phyloP scores from a whole-genome alignment of 2,888 invertebrate species.

The Campaea margaritaria region DNA sequence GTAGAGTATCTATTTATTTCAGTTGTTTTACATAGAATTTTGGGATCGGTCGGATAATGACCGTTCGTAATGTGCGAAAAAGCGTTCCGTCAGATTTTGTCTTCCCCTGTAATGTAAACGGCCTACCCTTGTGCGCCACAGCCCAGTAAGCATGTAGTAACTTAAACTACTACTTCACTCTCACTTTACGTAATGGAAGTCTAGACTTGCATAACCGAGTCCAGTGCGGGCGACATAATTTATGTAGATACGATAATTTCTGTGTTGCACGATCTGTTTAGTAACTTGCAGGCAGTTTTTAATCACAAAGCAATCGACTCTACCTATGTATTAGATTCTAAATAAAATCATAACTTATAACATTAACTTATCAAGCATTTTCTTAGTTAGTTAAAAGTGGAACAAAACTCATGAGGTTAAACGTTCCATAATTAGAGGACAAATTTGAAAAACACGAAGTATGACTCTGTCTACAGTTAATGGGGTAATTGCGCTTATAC shows the following conservation, averaged over 20 bases:
- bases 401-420: constrained; percentile 1
- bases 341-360: background rate
- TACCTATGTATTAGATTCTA: background rate
- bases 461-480: constrained; percentile 14
- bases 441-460: constrained; percentile 18
- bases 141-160: constrained; percentile 16
- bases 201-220: constrained; percentile 52
- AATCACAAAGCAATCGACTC: constrained; percentile 1
- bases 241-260: constrained; percentile 23
- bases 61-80: too few relatives aligned
- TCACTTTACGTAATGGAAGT: constrained; percentile 57
- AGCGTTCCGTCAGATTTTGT: too few relatives aligned
- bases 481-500: constrained; percentile 18
- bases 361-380: too few relatives aligned
- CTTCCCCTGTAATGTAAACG: background rate
- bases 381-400: background rate
- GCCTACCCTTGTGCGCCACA: constrained; percentile 25
- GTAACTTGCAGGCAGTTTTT: constrained; percentile 12
- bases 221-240: constrained; percentile 39
- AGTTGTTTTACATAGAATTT: too few relatives aligned
- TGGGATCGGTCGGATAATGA: too few relatives aligned
- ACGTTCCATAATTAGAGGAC: constrained; percentile 22
- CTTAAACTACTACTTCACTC: constrained; percentile 43
- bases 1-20: too few relatives aligned
- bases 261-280: constrained; percentile 5